Conservation (phyloP, 2,113 vertebrate genomes). For the Laticauda laticaudata region DNA sequence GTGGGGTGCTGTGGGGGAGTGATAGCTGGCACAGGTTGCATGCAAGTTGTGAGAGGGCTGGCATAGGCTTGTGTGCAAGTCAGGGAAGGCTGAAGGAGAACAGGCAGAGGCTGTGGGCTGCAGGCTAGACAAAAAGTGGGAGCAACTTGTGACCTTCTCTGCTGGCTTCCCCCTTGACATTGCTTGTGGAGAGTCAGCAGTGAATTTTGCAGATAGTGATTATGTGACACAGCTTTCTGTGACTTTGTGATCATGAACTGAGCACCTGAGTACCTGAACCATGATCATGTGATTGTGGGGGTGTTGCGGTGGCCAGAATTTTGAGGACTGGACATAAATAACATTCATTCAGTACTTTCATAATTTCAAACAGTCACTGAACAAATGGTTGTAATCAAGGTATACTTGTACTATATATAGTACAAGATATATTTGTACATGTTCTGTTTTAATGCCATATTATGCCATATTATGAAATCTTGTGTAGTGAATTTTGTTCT, state of each 20-base stretch:
- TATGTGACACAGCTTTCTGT: not conserved
- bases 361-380: not conserved
- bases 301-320: not conserved
- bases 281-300: not conserved
- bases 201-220: not conserved
- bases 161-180: not conserved
- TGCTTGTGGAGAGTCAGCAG: not conserved
- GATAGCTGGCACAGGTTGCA: not conserved
- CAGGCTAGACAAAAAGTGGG: not conserved
- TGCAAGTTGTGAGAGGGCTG: not conserved
- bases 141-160: not conserved
- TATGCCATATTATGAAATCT: not conserved
- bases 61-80: not conserved
- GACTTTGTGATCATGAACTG: not conserved
- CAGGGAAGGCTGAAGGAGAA: not conserved
- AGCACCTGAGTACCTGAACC: not conserved
- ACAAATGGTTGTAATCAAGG: not conserved
- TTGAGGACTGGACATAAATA: not conserved
- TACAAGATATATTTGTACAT: not conserved
- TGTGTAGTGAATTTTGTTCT: not conserved
- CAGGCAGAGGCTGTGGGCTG: not conserved
- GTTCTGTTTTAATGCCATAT: slow-evolving; percentile 8
- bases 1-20: not conserved
- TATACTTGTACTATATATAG: slow-evolving; percentile 18
- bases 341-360: not conserved